A percentile compares a stretch with the other conserved stretches of the same genome.
Conservation (phyloP, 2,113 vertebrate species). For the Alethe diademata region DNA sequence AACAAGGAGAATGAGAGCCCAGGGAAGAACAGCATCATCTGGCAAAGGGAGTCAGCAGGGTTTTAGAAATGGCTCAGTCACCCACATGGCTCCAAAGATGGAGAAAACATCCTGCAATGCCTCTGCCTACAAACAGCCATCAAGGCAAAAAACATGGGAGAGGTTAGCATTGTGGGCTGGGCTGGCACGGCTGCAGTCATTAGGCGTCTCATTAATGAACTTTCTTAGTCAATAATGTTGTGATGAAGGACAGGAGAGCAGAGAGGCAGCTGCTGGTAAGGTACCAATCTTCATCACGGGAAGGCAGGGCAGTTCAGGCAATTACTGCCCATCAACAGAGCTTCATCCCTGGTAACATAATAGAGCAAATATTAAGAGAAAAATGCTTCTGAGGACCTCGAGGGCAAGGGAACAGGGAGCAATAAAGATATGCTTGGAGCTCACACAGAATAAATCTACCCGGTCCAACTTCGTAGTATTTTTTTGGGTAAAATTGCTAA, state of each 20-base stretch:
- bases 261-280: not conserved
- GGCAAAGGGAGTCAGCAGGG: not conserved
- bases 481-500: conserved; percentile 58
- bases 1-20: not conserved
- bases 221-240: conserved; percentile 40
- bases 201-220: conserved; percentile 43
- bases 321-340: conserved; percentile 50
- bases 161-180: not conserved
- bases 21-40: not conserved
- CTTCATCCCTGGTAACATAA: conserved; percentile 35
- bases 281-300: not conserved
- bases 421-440: conserved; percentile 38
- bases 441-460: conserved; percentile 47
- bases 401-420: conserved; percentile 28
- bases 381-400: conserved; percentile 22
- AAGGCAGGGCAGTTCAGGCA: conserved; percentile 34
- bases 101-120: not conserved
- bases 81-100: not conserved
- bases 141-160: not conserved
- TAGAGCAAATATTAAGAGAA: conserved; percentile 57
- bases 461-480: not conserved
- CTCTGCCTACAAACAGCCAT: not conserved
- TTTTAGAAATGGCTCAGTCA: not conserved
- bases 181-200: not conserved
- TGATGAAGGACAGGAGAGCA: not conserved